Conservation (phyloP, 1,140 invertebrate genomes). For the Nymphalis io region DNA sequence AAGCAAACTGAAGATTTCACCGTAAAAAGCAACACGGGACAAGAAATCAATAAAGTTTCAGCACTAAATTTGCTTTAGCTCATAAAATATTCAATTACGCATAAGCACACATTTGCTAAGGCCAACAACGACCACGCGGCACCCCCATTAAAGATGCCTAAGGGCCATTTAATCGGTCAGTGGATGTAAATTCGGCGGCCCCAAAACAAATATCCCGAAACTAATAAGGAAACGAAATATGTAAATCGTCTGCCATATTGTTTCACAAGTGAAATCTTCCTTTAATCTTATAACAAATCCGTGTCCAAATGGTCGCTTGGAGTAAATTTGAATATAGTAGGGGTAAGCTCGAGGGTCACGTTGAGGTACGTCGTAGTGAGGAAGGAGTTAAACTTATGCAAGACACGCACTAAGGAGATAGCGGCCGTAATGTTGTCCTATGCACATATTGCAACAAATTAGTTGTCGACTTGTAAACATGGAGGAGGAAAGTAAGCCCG, state of each 20-base stretch:
- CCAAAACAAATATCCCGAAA: conserved; percentile 80
- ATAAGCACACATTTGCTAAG: conserved; percentile 79
- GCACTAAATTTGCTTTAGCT: conserved; percentile 68
- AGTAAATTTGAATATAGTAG: conserved; percentile 79
- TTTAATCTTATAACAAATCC: conserved; percentile 83
- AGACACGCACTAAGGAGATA: conserved; percentile 76
- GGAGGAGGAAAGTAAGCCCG: conserved; percentile 71
- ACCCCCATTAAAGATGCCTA: conserved; percentile 80
- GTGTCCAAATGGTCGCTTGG: conserved; percentile 79
- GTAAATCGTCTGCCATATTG: conserved; percentile 80
- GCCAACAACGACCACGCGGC: conserved; percentile 79
- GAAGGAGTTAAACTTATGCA: conserved; percentile 74
- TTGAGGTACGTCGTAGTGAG: conserved; percentile 54
- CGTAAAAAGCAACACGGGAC: conserved; percentile 14
- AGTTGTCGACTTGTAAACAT: conserved; percentile 80
- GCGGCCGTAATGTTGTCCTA: conserved; percentile 76
- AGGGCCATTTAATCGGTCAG: conserved; percentile 81
- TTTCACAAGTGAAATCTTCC: conserved; percentile 81
- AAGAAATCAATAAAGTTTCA: conserved; percentile 67
- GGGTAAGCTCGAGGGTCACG: conserved; percentile 70
- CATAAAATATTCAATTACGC: conserved; percentile 81
- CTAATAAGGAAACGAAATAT: conserved; percentile 81
- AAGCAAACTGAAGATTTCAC: conserved; percentile 10
- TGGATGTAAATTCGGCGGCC: conserved; percentile 78
- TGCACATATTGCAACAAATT: conserved; percentile 82